Percentiles rank a stretch among this genome's conserved stretches.
Conservation (phyloP, 2,797 vertebrate species). For the Halcyon chelicuti region DNA sequence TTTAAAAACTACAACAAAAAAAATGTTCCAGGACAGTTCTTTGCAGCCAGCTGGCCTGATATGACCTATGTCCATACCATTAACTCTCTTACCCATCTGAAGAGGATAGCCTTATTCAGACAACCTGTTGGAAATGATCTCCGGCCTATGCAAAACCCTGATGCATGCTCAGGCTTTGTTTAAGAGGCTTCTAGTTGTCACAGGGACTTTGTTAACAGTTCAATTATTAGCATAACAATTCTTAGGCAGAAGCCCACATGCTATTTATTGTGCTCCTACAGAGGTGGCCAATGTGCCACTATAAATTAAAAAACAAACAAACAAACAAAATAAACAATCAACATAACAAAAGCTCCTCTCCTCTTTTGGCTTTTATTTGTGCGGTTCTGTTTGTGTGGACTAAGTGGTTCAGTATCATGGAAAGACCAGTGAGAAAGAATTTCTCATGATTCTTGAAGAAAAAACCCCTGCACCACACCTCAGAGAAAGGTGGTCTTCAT, state of each 20-base stretch:
- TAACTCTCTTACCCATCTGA: not conserved
- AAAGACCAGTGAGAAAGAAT: not conserved
- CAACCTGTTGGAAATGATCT: not conserved
- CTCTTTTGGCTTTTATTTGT: not conserved
- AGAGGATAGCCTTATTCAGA: not conserved
- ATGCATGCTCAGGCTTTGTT: not conserved
- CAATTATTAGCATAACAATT: not conserved
- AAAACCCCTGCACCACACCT: not conserved
- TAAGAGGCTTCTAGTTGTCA: not conserved
- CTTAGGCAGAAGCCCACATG: not conserved
- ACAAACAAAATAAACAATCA: too few species aligned
- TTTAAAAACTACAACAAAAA: not conserved
- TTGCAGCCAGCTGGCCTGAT: not conserved
- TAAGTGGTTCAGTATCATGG: not conserved
- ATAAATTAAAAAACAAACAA: not conserved
- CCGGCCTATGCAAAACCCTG: not conserved
- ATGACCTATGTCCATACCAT: not conserved
- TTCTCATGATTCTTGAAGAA: not conserved
- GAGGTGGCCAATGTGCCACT: not conserved
- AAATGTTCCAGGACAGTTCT: accelerated
- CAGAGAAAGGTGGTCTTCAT: not conserved
- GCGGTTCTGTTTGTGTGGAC: not conserved
- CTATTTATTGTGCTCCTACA: not conserved
- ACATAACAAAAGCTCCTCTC: not conserved
- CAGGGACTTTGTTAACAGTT: not conserved